A percentile compares a stretch with the other conserved stretches of the same genome.
Evolutionary conservation across 1,140 invertebrate genomes (phyloP).

Genomic region (Leptinotarsa texana): DNA sequence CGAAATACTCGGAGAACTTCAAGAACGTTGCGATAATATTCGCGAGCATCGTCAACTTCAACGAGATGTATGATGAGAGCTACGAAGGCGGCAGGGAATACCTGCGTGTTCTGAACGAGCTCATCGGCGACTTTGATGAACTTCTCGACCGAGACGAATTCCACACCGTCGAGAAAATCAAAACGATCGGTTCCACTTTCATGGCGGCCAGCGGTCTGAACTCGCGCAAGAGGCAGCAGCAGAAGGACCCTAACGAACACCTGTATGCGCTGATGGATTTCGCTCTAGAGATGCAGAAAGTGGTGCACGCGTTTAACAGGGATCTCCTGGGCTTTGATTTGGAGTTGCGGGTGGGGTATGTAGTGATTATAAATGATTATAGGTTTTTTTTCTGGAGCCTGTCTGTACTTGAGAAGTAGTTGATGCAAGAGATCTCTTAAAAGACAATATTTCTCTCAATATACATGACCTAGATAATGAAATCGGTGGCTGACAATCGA

Average conservation of each 20-base stretch:
- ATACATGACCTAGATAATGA: no score
- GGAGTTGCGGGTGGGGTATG: constrained; percentile 76
- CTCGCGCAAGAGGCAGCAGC: constrained; percentile 67
- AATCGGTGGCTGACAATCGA: no score
- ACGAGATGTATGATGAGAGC: constrained; percentile 94
- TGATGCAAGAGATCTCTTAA: no score
- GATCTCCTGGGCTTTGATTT: constrained; percentile 88
- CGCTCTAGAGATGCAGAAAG: constrained; percentile 82
- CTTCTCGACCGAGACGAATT: constrained; percentile 81
- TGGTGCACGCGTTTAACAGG: constrained; percentile 85
- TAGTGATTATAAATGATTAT: no score
- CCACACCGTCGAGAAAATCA: constrained; percentile 94
- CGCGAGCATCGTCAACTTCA: constrained; percentile 94
- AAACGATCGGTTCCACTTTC: constrained; percentile 95
- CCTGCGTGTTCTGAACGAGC: constrained; percentile 89
- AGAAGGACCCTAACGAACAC: constrained; percentile 72
- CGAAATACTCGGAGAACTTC: constrained; percentile 95
- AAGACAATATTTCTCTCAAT: no score
- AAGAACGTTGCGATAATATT: constrained; percentile 92
- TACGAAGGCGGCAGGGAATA: constrained; percentile 92
- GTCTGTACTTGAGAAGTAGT: no score
- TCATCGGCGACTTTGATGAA: constrained; percentile 95
- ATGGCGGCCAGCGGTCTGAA: constrained; percentile 97
- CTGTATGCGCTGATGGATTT: constrained; percentile 88
- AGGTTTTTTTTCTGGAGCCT: no score